A percentile compares a stretch with the other conserved stretches of the same genome.
Evolutionary conservation across 2,888 invertebrate species (phyloP).

Genomic region (Allacma fusca): DNA sequence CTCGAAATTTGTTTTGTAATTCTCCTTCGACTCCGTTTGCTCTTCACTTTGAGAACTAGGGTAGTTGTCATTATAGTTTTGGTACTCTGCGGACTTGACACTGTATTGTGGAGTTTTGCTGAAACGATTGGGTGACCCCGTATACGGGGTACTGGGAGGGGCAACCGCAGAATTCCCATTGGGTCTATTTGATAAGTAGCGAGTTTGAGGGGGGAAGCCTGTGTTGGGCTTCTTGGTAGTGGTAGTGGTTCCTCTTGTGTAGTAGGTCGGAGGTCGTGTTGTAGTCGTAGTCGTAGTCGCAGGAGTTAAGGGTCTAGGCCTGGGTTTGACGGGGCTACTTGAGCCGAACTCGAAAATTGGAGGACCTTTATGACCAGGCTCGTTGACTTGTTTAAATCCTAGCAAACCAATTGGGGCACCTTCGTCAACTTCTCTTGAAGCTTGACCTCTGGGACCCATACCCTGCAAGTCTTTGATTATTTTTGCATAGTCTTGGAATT

Average conservation of each 20-base stretch:
- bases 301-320: neutral
- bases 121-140: neutral
- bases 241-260: neutral
- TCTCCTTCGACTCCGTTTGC: neutral
- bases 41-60: neutral
- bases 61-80: too few species aligned
- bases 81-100: neutral
- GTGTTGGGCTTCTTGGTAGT: neutral
- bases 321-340: neutral
- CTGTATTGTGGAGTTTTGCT: neutral
- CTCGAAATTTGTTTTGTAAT: conserved; percentile 12
- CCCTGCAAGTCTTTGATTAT: conserved; percentile 36
- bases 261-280: neutral
- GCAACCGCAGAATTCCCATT: conserved; percentile 17
- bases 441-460: conserved; percentile 19
- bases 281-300: neutral
- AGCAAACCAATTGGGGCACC: conserved; percentile 22
- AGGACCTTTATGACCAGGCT: conserved; percentile 29
- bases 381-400: conserved; percentile 27
- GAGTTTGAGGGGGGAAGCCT: neutral
- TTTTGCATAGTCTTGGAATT: conserved; percentile 41
- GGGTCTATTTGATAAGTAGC: conserved; percentile 25
- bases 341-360: conserved; percentile 36
- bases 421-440: neutral
- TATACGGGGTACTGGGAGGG: neutral